Conservation (phyloP, 2,888 invertebrate species). For the Eupithecia dodoneata region DNA sequence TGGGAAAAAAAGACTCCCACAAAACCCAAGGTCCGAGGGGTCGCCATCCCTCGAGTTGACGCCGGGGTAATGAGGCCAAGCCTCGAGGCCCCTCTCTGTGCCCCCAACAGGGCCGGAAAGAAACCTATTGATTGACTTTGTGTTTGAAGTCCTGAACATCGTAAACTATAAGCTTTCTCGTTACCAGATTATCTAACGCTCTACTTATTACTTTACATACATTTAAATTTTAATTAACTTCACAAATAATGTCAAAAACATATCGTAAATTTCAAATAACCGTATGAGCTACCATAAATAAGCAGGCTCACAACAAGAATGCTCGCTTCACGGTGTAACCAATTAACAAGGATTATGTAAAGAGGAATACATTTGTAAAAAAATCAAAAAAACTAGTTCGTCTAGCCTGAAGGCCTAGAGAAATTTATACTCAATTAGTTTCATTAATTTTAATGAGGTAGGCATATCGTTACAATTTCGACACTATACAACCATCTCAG, state of each 20-base stretch:
- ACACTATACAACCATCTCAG: neutral
- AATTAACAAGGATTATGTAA: conserved; percentile 32
- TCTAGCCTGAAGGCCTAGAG: neutral
- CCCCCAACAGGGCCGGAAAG: no score
- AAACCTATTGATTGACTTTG: no score
- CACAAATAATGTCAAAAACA: conserved; percentile 39
- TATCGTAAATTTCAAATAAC: conserved; percentile 44
- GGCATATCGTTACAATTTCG: neutral
- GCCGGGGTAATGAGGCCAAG: no score
- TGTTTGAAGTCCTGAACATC: neutral
- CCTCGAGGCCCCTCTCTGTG: no score
- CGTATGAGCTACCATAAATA: conserved; percentile 39
- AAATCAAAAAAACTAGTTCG: neutral
- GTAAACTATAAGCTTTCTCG: neutral
- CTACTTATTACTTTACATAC: neutral
- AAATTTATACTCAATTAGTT: neutral
- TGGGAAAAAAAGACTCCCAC: no score
- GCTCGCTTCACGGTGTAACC: conserved; percentile 18
- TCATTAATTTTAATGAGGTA: neutral
- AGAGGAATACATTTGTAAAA: neutral
- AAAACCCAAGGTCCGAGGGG: no score
- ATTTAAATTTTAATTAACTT: conserved; percentile 1
- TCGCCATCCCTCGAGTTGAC: no score
- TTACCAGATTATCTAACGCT: neutral
- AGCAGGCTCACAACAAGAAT: conserved; percentile 35